Evolutionary conservation across 2,113 vertebrate species (phyloP).

Genomic region (Todiramphus chloris): DNA sequence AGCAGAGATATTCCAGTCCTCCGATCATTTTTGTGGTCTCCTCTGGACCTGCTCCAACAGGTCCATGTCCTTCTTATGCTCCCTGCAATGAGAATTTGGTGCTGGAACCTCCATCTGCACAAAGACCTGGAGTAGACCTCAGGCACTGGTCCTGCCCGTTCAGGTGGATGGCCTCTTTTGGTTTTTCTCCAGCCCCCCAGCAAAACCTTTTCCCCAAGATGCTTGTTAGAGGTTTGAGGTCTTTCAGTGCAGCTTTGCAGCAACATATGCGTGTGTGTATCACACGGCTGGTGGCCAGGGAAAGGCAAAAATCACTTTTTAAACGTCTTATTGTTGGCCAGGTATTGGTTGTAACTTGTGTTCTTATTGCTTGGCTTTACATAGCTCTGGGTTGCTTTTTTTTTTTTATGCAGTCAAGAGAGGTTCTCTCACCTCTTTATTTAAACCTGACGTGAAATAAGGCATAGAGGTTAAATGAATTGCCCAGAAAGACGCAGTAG

Average conservation of each 20-base stretch:
- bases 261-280: fast-evolving
- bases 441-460: background rate
- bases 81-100: fast-evolving
- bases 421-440: background rate
- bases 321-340: background rate
- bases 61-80: background rate
- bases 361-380: background rate
- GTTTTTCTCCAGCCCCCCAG: background rate
- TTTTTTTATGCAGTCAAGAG: background rate
- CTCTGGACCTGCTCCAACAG: background rate
- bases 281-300: fast-evolving
- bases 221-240: background rate
- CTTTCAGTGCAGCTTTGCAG: background rate
- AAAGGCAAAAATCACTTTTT: background rate
- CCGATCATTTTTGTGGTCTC: background rate
- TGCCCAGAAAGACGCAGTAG: background rate
- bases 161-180: background rate
- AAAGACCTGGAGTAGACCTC: fast-evolving
- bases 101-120: background rate
- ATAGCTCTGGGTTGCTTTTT: background rate
- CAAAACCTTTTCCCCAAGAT: background rate
- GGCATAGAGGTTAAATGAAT: background rate
- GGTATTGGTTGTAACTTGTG: background rate
- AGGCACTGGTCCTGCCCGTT: fast-evolving
- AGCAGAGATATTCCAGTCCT: background rate